These are phyloP conservation scores for Tryphoninae sp. DNA, from an alignment of 2,888 invertebrate genomes.

Conservation along the genomic window DNA sequence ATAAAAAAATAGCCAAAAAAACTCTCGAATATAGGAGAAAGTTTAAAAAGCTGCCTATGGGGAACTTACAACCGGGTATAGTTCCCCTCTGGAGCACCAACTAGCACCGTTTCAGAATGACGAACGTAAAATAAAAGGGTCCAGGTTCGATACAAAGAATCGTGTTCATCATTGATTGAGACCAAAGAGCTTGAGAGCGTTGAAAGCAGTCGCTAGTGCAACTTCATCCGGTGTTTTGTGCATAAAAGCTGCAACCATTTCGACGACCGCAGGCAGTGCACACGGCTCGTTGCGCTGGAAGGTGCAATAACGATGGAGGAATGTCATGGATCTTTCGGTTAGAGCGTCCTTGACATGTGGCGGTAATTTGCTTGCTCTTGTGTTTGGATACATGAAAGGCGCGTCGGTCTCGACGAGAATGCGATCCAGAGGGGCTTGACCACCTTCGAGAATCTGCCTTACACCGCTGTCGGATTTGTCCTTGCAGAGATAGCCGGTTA, in stretches of 20 bases:
- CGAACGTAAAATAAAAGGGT: slow-evolving; percentile 2
- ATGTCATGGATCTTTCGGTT: slow-evolving; percentile 92
- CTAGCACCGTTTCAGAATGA: slow-evolving; percentile 68
- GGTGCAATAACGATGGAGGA: slow-evolving; percentile 94
- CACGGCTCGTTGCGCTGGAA: slow-evolving; percentile 98
- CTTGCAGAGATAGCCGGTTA: slow-evolving; percentile 93
- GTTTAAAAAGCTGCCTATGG: slow-evolving; percentile 49
- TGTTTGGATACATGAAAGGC: slow-evolving; percentile 98
- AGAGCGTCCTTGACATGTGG: slow-evolving; percentile 92
- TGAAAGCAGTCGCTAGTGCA: slow-evolving; percentile 94
- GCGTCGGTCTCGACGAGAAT: slow-evolving; percentile 96
- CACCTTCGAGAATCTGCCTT: slow-evolving; percentile 90
- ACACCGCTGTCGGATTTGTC: slow-evolving; percentile 96
- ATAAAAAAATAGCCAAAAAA: slow-evolving; percentile 34
- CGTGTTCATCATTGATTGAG: slow-evolving; percentile 88
- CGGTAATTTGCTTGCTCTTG: slow-evolving; percentile 95
- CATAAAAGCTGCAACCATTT: slow-evolving; percentile 96
- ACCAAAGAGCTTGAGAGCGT: slow-evolving; percentile 94
- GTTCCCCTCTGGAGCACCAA: slow-evolving; percentile 68
- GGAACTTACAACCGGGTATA: slow-evolving; percentile 42
- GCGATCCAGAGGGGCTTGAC: slow-evolving; percentile 91
- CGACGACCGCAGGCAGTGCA: slow-evolving; percentile 94
- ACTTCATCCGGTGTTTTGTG: slow-evolving; percentile 93
- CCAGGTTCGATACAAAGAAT: slow-evolving; percentile 30
- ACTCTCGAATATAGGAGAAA: slow-evolving; percentile 32